phyloP scores from a whole-genome alignment of 2,797 vertebrate genomes.

The Mormyrops boulengeri region DNA sequence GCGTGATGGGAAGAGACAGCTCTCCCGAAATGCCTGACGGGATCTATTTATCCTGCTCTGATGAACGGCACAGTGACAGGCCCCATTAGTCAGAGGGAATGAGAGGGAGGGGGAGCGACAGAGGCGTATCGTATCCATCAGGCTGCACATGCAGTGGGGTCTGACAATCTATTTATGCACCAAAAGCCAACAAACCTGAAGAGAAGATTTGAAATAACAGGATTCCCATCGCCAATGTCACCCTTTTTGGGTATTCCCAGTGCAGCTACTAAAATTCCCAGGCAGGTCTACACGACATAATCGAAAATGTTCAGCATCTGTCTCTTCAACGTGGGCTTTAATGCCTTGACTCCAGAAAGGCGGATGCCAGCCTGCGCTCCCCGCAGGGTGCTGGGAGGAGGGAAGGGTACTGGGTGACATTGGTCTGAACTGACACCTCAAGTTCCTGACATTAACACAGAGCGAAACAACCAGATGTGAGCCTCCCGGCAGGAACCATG shows the following conservation, averaged over 20 bases:
- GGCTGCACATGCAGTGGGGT: slow-evolving; percentile 50
- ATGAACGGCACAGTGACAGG: slow-evolving; percentile 40
- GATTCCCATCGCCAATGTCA: neutral
- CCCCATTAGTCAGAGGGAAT: slow-evolving; percentile 38
- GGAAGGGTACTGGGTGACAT: neutral
- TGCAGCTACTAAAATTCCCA: neutral
- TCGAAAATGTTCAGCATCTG: neutral
- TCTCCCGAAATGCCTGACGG: slow-evolving; percentile 40
- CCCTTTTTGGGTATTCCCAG: neutral
- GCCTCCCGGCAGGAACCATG: neutral
- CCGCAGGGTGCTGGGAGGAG: neutral
- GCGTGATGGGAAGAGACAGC: slow-evolving; percentile 45
- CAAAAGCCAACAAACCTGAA: slow-evolving; percentile 53
- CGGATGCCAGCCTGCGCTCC: neutral
- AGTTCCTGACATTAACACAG: neutral
- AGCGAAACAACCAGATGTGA: slow-evolving; percentile 5
- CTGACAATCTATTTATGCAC: slow-evolving; percentile 58
- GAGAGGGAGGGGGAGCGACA: slow-evolving; percentile 43
- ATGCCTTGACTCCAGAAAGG: neutral
- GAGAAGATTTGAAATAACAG: neutral
- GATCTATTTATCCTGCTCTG: slow-evolving; percentile 47
- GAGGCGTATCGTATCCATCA: slow-evolving; percentile 50
- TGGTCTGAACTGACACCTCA: slow-evolving; percentile 7
- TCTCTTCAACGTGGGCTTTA: neutral
- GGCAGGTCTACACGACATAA: neutral